Evolutionary conservation across 2,113 vertebrate genomes (phyloP), one percentile per base, ranked within the genome.

Genomic region (Micronycteris hirsuta): DNA sequence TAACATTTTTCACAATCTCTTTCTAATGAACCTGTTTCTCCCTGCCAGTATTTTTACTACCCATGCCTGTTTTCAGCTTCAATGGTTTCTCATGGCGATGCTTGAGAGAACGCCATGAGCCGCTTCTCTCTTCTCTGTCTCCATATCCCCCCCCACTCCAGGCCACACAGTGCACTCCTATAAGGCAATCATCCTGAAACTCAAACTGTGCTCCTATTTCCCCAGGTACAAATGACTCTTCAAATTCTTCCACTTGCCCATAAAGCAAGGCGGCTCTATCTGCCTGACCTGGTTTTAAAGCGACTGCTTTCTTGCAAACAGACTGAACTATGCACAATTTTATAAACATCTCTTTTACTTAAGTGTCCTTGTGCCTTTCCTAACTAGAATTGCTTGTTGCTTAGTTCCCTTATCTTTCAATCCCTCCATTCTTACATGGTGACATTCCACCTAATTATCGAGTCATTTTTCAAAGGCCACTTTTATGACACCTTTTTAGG

Each of bases 201-300:
- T 67, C 4, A 95, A 31, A 0, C n/a, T 90, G 61, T 65, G 20
- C 19, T 67, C 78, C 38, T 38, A 41, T 92, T 61, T 8, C 54
- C 54, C 85, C 41, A 47, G 88, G 52, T 90, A 92, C 67, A 77
- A 96, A 96, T 61, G 49, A 71, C 31, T 85, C 26, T 92, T 65
- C n/a, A 87, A 67, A 84, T 10, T 45, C 78, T 78, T 86, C 67
- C 9, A 65, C 80, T 96, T 95, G 70, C 70, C 70, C 73, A 0
- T 14, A 77, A 49, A 93, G 19, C 24, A 74, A 91, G 45, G 5
- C 71, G n/a, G 5, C 76, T 85, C 52, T 28, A 38, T 94, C 54
- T 94, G 63, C 70, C 45, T 82, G 85, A 87, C 22, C 67, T 91
- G 65, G 71, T 91, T 96, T 90, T 73, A 94, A 96, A 81, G 77